Evolutionary conservation across 2,113 vertebrate species (phyloP).

Genomic region (Nesospiza acunhae): DNA sequence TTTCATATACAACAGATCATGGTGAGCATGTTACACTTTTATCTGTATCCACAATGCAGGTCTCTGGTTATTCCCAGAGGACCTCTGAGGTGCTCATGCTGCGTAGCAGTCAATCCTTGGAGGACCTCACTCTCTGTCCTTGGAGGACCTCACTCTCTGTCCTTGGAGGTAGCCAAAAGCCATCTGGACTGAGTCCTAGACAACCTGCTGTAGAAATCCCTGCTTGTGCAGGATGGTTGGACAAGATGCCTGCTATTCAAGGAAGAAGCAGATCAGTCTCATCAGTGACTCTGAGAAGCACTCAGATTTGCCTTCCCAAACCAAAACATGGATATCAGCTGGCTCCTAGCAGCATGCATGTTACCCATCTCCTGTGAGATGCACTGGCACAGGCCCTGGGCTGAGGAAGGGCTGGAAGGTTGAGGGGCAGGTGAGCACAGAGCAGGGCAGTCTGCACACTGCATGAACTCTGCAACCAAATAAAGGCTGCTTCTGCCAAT

Average conservation of each 20-base stretch:
- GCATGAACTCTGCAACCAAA: background rate
- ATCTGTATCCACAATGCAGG: background rate
- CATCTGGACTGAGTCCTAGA: background rate
- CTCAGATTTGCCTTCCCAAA: background rate
- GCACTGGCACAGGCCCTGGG: background rate
- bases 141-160: background rate
- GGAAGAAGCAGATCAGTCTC: background rate
- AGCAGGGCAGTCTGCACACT: background rate
- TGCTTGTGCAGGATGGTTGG: background rate
- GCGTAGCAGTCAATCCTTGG: background rate
- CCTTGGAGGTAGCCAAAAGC: background rate
- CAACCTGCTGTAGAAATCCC: background rate
- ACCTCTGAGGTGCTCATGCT: background rate
- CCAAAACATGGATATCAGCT: background rate
- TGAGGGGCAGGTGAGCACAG: background rate
- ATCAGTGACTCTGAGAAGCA: background rate
- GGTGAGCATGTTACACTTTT: background rate
- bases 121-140: background rate
- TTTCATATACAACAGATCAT: background rate
- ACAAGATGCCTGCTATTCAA: background rate
- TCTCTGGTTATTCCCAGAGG: background rate
- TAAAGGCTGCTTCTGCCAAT: background rate
- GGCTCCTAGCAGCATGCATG: background rate
- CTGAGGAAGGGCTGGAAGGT: background rate
- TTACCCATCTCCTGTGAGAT: background rate